A percentile compares a stretch with the other conserved stretches of the same genome.
Evolutionary conservation across 2,797 vertebrate genomes (phyloP).

Genomic region (Limnodromus scolopaceus): DNA sequence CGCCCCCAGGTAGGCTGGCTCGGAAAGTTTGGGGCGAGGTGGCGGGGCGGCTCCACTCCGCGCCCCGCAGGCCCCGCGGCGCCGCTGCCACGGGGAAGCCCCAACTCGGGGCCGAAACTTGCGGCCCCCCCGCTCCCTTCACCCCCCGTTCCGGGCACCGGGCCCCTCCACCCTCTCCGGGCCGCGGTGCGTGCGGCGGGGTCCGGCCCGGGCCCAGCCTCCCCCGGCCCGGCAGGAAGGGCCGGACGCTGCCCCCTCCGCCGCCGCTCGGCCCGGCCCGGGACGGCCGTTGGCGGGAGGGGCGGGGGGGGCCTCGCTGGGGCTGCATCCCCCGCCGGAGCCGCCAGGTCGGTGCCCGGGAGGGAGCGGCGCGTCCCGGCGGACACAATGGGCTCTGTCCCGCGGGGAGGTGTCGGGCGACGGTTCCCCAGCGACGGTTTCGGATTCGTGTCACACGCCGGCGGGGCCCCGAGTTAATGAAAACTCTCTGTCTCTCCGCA

Average conservation of each 20-base stretch:
- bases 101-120: neutral
- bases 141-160: neutral
- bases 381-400: slow-evolving; percentile 21
- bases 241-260: neutral
- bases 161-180: neutral
- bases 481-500: slow-evolving; percentile 27
- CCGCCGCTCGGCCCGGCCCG: neutral
- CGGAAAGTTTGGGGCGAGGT: slow-evolving; percentile 27
- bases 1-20: slow-evolving; percentile 33
- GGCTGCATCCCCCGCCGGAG: neutral
- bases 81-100: neutral
- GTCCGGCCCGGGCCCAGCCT: neutral
- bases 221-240: neutral
- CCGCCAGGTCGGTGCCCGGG: neutral
- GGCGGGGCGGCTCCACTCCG: neutral
- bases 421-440: neutral
- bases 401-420: neutral
- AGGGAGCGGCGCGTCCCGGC: neutral
- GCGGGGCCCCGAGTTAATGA: slow-evolving; percentile 12
- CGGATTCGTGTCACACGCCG: neutral
- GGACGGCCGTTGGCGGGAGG: neutral
- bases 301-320: neutral
- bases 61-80: neutral
- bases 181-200: neutral
- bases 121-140: neutral